phyloP scores from a whole-genome alignment of 2,888 invertebrate species.

The Erynnis tages region DNA sequence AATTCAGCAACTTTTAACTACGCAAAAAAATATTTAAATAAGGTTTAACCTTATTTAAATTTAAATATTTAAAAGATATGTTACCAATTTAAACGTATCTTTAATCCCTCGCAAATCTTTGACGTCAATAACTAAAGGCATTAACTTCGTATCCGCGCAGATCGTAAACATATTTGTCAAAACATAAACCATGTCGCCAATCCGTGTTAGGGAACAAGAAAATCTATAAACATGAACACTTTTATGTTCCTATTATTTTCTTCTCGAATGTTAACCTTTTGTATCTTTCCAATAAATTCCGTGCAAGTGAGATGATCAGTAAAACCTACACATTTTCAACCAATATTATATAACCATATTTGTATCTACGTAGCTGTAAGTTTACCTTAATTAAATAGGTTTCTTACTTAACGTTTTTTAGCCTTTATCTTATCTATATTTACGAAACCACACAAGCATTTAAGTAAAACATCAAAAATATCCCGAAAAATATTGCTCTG shows the following conservation, averaged over 20 bases:
- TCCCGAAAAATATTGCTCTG: too few species aligned
- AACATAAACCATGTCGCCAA: slow-evolving; percentile 43
- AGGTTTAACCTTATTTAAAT: too few species aligned
- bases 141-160: slow-evolving; percentile 1
- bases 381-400: too few species aligned
- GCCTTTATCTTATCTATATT: too few species aligned
- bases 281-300: neutral
- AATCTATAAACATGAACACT: slow-evolving; percentile 15
- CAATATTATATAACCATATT: neutral
- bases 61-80: neutral
- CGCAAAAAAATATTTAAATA: too few species aligned
- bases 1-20: too few species aligned
- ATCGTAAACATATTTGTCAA: slow-evolving; percentile 57
- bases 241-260: slow-evolving; percentile 6
- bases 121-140: slow-evolving; percentile 27
- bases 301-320: too few species aligned
- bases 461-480: too few species aligned
- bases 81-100: neutral
- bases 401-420: too few species aligned
- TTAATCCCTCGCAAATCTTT: slow-evolving; percentile 3
- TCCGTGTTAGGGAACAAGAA: slow-evolving; percentile 10
- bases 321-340: neutral
- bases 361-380: too few species aligned
- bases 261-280: neutral
- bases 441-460: too few species aligned